Conservation (phyloP, 2,113 vertebrate genomes). For the Neodontobutis hainanensis region DNA sequence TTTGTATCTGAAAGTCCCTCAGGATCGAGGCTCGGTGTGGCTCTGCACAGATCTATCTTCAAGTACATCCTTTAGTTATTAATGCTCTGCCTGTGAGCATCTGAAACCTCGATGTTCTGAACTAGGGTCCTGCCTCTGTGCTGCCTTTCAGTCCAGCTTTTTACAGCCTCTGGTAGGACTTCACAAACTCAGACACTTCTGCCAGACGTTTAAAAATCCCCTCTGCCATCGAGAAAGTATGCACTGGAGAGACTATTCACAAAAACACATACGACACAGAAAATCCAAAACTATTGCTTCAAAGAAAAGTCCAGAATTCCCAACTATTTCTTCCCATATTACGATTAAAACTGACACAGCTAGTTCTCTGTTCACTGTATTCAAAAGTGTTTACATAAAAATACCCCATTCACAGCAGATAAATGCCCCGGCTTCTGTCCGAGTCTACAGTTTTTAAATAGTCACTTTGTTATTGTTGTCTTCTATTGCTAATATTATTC, state of each 20-base stretch:
- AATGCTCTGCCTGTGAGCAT: no score
- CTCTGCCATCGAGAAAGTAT: no score
- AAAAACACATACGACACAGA: neutral
- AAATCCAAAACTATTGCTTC: neutral
- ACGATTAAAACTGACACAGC: neutral
- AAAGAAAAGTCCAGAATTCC: neutral
- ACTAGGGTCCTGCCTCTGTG: no score
- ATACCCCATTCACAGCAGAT: conserved; percentile 29
- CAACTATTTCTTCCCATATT: neutral
- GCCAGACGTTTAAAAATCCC: no score
- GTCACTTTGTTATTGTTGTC: conserved; percentile 19
- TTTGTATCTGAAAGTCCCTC: no score
- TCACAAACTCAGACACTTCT: no score
- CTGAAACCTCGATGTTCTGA: no score
- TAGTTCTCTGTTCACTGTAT: conserved; percentile 3
- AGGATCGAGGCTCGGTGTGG: no score
- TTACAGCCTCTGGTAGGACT: no score
- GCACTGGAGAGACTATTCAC: neutral
- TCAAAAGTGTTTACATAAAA: conserved; percentile 10
- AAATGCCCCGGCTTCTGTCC: conserved; percentile 14
- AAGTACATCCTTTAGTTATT: no score
- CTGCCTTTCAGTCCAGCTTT: no score
- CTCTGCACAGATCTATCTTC: no score
- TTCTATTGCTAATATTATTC: conserved; percentile 38
- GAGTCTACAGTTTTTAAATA: conserved; percentile 15